Conservation (phyloP, 1,140 invertebrate genomes). For the Leptinotarsa undecemlineata region DNA sequence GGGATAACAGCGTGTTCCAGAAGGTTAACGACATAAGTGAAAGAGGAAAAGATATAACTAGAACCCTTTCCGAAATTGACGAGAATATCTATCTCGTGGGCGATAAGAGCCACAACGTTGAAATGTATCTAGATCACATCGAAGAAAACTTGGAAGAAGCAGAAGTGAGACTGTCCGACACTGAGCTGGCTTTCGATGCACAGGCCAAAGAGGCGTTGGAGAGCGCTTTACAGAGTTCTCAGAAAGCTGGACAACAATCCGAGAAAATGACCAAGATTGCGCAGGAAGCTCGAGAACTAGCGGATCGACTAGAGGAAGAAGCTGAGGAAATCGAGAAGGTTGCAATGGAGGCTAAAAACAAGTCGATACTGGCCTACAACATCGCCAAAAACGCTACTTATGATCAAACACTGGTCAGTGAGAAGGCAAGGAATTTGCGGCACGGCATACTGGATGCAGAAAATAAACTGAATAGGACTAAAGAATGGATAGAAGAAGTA, state of each 20-base stretch:
- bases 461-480: slow-evolving; percentile 69
- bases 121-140: slow-evolving; percentile 42
- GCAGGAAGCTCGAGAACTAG: slow-evolving; percentile 77
- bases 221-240: slow-evolving; percentile 80
- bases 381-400: slow-evolving; percentile 73
- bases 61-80: slow-evolving; percentile 47
- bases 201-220: slow-evolving; percentile 78
- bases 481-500: slow-evolving; percentile 71
- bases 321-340: slow-evolving; percentile 76
- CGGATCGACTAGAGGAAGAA: slow-evolving; percentile 76
- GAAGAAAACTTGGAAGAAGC: slow-evolving; percentile 41
- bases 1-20: slow-evolving; percentile 60
- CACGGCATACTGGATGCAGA: slow-evolving; percentile 64
- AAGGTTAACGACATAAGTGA: slow-evolving; percentile 63
- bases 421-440: slow-evolving; percentile 65
- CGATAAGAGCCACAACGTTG: slow-evolving; percentile 39
- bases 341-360: slow-evolving; percentile 81
- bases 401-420: slow-evolving; percentile 56
- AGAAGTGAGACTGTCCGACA: slow-evolving; percentile 59
- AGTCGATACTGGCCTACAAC: slow-evolving; percentile 77
- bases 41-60: slow-evolving; percentile 61
- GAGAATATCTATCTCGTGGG: slow-evolving; percentile 45
- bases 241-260: slow-evolving; percentile 87
- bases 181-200: slow-evolving; percentile 74
- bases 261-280: slow-evolving; percentile 89